Conservation (phyloP, 2,888 invertebrate genomes). For the Coelopa pilipes region DNA sequence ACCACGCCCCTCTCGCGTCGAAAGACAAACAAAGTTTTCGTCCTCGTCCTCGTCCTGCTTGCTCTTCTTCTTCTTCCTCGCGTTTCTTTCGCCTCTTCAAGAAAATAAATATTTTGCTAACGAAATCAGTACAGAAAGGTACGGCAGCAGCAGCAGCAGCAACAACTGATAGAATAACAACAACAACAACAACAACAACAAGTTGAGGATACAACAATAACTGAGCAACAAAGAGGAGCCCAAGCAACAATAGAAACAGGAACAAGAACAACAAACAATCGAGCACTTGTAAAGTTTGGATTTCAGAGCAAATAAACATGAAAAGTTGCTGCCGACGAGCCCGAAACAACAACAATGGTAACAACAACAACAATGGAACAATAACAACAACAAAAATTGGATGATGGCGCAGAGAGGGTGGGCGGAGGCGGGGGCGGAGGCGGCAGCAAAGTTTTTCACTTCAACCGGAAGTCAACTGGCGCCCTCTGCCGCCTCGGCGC, state of each 20-base stretch:
- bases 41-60: background rate
- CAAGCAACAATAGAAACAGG: background rate
- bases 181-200: background rate
- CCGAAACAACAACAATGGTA: background rate
- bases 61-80: background rate
- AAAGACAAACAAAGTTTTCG: background rate
- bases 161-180: background rate
- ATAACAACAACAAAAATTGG: conserved; percentile 14
- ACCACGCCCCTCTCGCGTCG: background rate
- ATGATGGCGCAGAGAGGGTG: too few relatives aligned
- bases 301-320: conserved; percentile 5
- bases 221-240: background rate
- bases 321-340: background rate
- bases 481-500: conserved; percentile 17
- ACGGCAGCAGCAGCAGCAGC: conserved; percentile 36
- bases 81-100: background rate
- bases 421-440: background rate
- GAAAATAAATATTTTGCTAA: conserved; percentile 18
- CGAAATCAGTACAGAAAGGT: background rate
- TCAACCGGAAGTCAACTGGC: conserved; percentile 23
- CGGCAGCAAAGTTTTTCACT: conserved; percentile 25
- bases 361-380: conserved; percentile 5
- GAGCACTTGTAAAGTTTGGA: conserved; percentile 11
- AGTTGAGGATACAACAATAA: background rate
- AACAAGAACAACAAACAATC: background rate